Evolutionary conservation across 2,797 vertebrate genomes (phyloP), one percentile per base, ranked within the genome.

Genomic region (Paguma larvata): DNA sequence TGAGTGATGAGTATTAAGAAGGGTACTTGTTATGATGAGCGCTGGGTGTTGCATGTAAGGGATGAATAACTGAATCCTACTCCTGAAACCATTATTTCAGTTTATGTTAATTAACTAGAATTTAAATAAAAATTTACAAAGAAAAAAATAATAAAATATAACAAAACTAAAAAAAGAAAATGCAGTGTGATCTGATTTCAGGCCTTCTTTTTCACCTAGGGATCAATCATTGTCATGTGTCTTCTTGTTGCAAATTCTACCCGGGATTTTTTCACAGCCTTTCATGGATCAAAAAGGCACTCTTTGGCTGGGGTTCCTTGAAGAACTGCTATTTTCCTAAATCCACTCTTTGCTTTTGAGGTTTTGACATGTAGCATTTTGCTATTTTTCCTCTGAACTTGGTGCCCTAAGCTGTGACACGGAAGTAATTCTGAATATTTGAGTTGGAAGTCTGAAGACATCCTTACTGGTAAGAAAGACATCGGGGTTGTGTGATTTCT

Each of bases 261-360:
- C 53, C 88, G 80, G 41, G n/a, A 51, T 14, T 53, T 84, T 77
- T 15, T 30, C 30, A 38, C 32, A 59, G 25, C 10, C 30, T 67
- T 62, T 23, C 48, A 16, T 34, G 51, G 34, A 63, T 84, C 41
- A 12, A 44, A 83, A 65, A 63, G 25, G 10, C 41, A 13, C 51
- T 44, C 15, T 41, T 38, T 41, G 48, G 11, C 18, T 11, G 15
- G 59, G 38, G n/a, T 23, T 80, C 30, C 25, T 62, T 44, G 62
- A 77, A 48, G 59, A 67, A 11, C 5, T 23, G 34, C 13, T 18
- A 19, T 84, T 91, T 80, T 75, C 82, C 83, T 91, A 92, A 95
- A 38, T 10, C 41, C 41, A n/a, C 25, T 75, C 41, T 65, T 91
- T 78, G 25, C 38, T 87, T 83, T n/a, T 68, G 72, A 93, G 46